Conservation (phyloP, 2,888 invertebrate genomes). For the Unio pictorum region DNA sequence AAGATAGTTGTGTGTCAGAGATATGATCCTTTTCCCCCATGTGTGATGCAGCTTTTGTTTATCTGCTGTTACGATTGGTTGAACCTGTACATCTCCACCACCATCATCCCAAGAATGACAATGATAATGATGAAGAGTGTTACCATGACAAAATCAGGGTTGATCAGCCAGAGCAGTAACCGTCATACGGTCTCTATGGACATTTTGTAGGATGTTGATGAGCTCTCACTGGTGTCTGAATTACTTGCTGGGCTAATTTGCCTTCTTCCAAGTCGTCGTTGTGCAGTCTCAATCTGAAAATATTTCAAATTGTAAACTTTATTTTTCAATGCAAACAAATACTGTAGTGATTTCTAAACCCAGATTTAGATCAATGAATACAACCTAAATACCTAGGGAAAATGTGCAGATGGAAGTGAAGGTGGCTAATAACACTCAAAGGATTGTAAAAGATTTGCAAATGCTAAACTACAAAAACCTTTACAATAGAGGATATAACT, state of each 20-base stretch:
- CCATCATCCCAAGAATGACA: conserved; percentile 34
- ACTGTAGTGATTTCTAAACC: not conserved
- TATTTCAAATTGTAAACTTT: not conserved
- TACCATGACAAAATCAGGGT: conserved; percentile 55
- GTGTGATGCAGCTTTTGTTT: too few relatives aligned
- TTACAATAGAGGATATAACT: too few relatives aligned
- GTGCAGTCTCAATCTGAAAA: conserved; percentile 50
- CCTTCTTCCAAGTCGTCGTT: conserved; percentile 30
- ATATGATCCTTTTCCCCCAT: too few relatives aligned
- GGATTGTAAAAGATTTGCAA: too few relatives aligned
- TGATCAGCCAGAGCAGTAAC: conserved; percentile 63
- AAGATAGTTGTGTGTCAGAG: too few relatives aligned
- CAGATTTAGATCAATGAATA: not conserved
- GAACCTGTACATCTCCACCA: conserved; percentile 38
- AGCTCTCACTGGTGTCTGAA: conserved; percentile 5
- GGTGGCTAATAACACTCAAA: too few relatives aligned
- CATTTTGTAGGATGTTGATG: conserved; percentile 1
- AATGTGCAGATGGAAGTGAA: too few relatives aligned
- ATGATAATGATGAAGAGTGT: conserved; percentile 32
- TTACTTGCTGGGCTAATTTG: conserved; percentile 9
- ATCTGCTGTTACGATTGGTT: too few relatives aligned
- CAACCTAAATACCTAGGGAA: not conserved
- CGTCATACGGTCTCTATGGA: conserved; percentile 61
- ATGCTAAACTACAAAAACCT: too few relatives aligned
- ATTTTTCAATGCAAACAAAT: conserved; percentile 1